Percentiles rank a stretch among this genome's conserved stretches.
These are phyloP conservation scores for Hyperoplus immaculatus DNA, from an alignment of 2,797 vertebrate genomes.

Conservation along the genomic window DNA sequence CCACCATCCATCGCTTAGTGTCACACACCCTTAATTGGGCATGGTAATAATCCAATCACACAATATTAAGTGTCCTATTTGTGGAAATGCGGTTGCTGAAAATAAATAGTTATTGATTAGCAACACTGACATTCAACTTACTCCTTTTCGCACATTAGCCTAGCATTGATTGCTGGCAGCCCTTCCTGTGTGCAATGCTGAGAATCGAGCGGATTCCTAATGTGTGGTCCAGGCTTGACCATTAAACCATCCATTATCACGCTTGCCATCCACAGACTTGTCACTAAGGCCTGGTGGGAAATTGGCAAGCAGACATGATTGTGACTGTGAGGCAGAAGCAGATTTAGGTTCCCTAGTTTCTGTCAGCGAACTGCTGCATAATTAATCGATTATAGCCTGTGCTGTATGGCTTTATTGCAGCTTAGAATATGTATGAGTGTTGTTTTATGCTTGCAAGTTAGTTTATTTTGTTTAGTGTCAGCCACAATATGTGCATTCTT, in stretches of 20 bases:
- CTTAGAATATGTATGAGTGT: slow-evolving; percentile 58
- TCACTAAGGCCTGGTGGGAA: slow-evolving; percentile 78
- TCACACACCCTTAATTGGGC: slow-evolving; percentile 92
- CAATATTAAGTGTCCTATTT: slow-evolving; percentile 91
- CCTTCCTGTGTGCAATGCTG: slow-evolving; percentile 87
- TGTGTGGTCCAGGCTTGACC: slow-evolving; percentile 87
- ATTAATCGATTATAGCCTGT: slow-evolving; percentile 57
- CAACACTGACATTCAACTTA: slow-evolving; percentile 87
- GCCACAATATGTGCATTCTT: slow-evolving; percentile 27
- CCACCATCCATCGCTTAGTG: slow-evolving; percentile 84
- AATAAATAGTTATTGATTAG: slow-evolving; percentile 96
- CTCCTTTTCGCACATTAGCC: slow-evolving; percentile 90
- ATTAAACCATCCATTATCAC: slow-evolving; percentile 88
- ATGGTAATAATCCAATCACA: slow-evolving; percentile 91
- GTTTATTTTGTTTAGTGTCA: slow-evolving; percentile 32
- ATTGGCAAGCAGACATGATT: slow-evolving; percentile 75
- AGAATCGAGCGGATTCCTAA: slow-evolving; percentile 89
- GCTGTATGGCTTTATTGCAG: slow-evolving; percentile 33
- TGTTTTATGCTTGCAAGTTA: slow-evolving; percentile 34
- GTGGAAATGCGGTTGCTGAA: slow-evolving; percentile 89
- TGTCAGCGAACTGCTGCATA: slow-evolving; percentile 70
- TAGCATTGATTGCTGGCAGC: slow-evolving; percentile 89
- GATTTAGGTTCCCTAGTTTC: slow-evolving; percentile 68
- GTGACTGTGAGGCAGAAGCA: slow-evolving; percentile 69
- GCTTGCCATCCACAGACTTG: slow-evolving; percentile 83